Base-by-base conservation (phyloP, 2,797 vertebrate genomes). In the Chromobotia macracanthus region DNA sequence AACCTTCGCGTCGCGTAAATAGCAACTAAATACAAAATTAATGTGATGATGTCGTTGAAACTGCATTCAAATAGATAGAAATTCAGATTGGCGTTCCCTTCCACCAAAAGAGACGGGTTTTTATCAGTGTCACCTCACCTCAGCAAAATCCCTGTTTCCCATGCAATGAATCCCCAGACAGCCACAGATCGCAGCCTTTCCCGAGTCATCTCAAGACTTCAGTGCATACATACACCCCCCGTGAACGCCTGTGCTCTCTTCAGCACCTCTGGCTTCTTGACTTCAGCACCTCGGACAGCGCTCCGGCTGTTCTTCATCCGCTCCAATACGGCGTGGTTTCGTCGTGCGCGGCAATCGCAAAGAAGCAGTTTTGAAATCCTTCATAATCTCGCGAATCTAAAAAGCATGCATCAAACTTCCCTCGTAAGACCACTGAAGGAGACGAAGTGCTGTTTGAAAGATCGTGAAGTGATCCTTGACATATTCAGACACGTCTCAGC, bases 241-340 rank as follows among this genome's bases (percentile, higher is more conserved):
- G 44, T 61, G 65, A 85, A 75, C 53, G 74, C 63, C 74, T 73
- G 55, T 77, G 80, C 74, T 73, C 66, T 81, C 77, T 79, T 76
- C 69, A 75, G 65, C 83, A 76, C 80, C 66, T 65, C 63, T 48
- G 76, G 53, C 70, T 75, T 64, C 79, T 44, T 67, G 68, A 82
- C 79, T 84, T 89, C 88, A 88, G 87, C 28, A 88, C 88, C 83
- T 58, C 73, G 88, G 88, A 89, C 86, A 89, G 87, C 82, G 82
- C 85, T 74, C 79, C 79, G 79, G 72, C 64, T 66, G 70, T 75
- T 79, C 60, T 75, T 76, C 73, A 70, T 79, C 65, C 81, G 72
- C 74, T 80, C 73, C 83, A 53, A 35, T 41, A 41, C 71, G 50
- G 80, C 66, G 77, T 50, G 63, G 50, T 56, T 31, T 69, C 61